Base-by-base conservation (phyloP, 2,113 vertebrate species). In the Corythornis cristatus region DNA sequence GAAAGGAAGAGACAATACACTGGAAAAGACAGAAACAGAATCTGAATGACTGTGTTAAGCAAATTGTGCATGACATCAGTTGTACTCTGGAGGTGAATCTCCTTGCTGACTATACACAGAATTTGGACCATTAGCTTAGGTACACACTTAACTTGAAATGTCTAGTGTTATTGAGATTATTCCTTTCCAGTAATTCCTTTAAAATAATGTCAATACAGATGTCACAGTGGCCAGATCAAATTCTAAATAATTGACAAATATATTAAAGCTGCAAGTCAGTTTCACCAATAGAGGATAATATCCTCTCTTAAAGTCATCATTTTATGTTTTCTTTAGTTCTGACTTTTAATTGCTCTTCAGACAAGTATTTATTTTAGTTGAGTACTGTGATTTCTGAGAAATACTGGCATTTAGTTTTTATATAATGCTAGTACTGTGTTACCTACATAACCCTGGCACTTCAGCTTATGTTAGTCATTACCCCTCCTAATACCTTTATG, bases 341-440 rank as follows among this genome's bases (percentile, higher is more conserved):
- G 9, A 22, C 26, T 72, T 88, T 86, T 77, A 91, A 64, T 54
- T 83, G 15, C 21, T 83, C 15, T 81, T 91, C 33, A 83, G 11
- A 8, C 51, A 92, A 74, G 9, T 57, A 88, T 75, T 50, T 37
- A 72, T 93, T 91, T 88, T 48, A 65, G 35, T 20, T 57, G 70
- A 78, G 53, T 48, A 43, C 40, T 35, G 40, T 64, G 51, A 71
- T 83, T 94, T 95, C 91, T 88, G 83, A 94, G 65, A 90, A 93
- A 57, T 15, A 37, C 14, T 53, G 6, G 4, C 9, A 15, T 33
- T 89, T 54, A 56, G 33, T 4, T 62, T 93, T 78, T 83, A 21
- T 53, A 11, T 56, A 40, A 71, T 21, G 22, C 7, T 71, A 9
- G 11, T 71, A 40, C 33, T 25, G 16, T 42, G 25, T 77, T 73